Conservation (phyloP, 1,140 invertebrate genomes). For the Brachionus sp. region DNA sequence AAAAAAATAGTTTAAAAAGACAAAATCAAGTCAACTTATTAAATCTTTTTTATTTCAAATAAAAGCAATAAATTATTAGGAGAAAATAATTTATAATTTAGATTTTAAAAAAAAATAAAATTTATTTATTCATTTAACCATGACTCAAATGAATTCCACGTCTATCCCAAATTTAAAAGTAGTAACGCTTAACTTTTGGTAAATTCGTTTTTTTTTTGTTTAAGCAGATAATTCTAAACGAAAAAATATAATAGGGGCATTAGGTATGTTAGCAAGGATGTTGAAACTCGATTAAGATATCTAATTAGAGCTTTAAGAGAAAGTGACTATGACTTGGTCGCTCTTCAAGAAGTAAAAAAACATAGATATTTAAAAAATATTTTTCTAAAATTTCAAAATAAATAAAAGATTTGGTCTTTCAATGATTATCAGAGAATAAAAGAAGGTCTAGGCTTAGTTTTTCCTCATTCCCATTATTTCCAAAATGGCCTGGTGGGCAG, state of each 20-base stretch:
- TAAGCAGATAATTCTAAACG: neutral
- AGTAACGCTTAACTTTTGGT: constrained; percentile 6
- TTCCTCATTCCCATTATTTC: constrained; percentile 26
- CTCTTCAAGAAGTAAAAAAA: constrained; percentile 36
- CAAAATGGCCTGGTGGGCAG: constrained; percentile 43
- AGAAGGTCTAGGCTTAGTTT: neutral
- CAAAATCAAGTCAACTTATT: no score
- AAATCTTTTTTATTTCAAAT: no score
- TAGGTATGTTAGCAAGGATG: constrained; percentile 32
- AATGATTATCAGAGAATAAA: constrained; percentile 21
- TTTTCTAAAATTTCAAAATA: neutral
- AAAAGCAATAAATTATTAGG: no score
- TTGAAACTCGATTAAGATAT: neutral
- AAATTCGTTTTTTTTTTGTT: neutral
- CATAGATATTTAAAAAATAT: neutral
- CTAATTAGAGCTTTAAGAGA: constrained; percentile 44
- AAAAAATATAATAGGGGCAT: neutral
- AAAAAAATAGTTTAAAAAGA: no score
- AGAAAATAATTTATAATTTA: no score
- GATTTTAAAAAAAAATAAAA: no score
- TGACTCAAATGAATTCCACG: constrained; percentile 1
- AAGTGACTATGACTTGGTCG: constrained; percentile 31
- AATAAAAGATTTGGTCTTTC: neutral
- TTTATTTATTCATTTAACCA: neutral
- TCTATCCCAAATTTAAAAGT: neutral